A percentile compares a stretch with the other conserved stretches of the same genome.
These are phyloP conservation scores for Tachyglossus aculeatus DNA, from an alignment of 2,797 vertebrate species.

Conservation along the genomic window DNA sequence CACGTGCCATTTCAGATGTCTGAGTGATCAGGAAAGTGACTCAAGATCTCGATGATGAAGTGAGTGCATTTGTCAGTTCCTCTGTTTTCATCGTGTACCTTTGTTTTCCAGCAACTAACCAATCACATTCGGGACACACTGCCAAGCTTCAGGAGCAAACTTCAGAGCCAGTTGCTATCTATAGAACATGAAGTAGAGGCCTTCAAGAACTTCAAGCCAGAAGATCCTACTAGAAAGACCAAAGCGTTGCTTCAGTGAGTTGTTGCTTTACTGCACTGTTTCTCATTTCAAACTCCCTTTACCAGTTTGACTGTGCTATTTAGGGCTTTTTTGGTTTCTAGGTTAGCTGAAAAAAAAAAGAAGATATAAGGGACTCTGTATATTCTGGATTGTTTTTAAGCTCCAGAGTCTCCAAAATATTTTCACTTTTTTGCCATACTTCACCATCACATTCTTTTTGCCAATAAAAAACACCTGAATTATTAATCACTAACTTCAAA, in stretches of 20 bases:
- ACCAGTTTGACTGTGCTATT: neutral
- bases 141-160: slow-evolving; percentile 82
- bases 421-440: neutral
- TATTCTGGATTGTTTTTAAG: neutral
- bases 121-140: slow-evolving; percentile 91
- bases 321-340: neutral
- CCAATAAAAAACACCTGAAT: neutral
- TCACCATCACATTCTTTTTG: neutral
- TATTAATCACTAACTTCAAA: neutral
- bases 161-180: slow-evolving; percentile 83
- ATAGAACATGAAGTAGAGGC: slow-evolving; percentile 87
- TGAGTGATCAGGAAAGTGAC: slow-evolving; percentile 1
- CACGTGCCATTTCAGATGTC: neutral
- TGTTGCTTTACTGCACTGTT: neutral
- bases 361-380: neutral
- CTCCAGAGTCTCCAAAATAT: no score
- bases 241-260: slow-evolving; percentile 90
- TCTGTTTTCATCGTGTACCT: slow-evolving; percentile 30
- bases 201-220: slow-evolving; percentile 82
- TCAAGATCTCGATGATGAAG: neutral
- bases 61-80: neutral
- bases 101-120: slow-evolving; percentile 85
- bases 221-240: slow-evolving; percentile 86
- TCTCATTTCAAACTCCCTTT: neutral
- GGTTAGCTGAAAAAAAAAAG: neutral